Base-by-base conservation (phyloP, 53 echinoderm and acorn worm species). In the Holothuria leucospilota region DNA sequence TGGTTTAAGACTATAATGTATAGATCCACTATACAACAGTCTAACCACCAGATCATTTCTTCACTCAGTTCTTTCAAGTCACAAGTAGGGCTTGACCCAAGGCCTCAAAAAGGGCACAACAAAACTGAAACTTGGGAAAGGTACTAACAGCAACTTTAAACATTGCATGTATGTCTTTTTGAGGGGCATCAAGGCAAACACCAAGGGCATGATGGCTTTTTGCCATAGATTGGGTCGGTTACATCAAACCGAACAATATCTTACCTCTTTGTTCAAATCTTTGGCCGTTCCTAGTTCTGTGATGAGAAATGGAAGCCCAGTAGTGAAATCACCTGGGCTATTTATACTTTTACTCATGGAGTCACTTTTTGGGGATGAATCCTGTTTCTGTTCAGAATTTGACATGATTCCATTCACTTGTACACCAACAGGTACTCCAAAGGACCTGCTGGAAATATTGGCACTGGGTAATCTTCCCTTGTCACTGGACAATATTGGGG, bases 241-340 rank as follows among this genome's bases (percentile, higher is more conserved):
- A 34, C 34, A 34, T 34, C 34, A 34, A 34, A 34, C 34, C 8
- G 1, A 15, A 56, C 8, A 18, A 4, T 1, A 21, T 77, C 93
- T 82, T 66, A 97, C 98, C 80, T 87, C 94, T 88, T 90, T 93
- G 77, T 97, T 97, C 51, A 90, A 62, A 65, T 97, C 98, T 88
- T 90, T 97, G 20, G 93, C 81, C 20, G 81, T 74, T 46, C 93
- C 93, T 21, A 97, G 89, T 64, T 95, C 98, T 20, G 88, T 89
- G 27, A 97, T 85, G 27, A 97, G 78, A 71, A 93, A 29, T 39
- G 98, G 94, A 38, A 97, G 87, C 20, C 94, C 93, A n/a, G 87
- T 89, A 49, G 87, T 89, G 18, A 90, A 72, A 79, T 89, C 92
- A 8, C 87, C 79, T 60, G 73, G 73, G 2, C 81, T 68, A 67